A percentile compares a stretch with the other conserved stretches of the same genome.
Evolutionary conservation across 2,888 invertebrate genomes (phyloP).

Genomic region (Capitulum mitella): DNA sequence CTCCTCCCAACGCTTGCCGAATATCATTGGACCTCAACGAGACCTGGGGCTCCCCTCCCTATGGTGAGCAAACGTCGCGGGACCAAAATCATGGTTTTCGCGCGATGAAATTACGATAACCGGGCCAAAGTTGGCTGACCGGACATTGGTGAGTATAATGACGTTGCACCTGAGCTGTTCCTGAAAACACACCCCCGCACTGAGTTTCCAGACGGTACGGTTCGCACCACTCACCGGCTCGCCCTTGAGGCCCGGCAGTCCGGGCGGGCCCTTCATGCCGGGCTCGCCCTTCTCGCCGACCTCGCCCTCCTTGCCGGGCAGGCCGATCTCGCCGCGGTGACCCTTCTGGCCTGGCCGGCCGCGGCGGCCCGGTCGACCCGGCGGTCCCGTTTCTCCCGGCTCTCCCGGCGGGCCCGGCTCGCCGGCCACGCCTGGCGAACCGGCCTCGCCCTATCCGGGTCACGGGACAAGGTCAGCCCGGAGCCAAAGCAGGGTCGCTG

Average conservation of each 20-base stretch:
- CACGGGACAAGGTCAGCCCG: constrained; percentile 3
- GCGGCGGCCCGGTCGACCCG: constrained; percentile 61
- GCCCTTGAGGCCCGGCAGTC: constrained; percentile 41
- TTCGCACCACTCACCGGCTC: constrained; percentile 36
- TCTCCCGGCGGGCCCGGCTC: constrained; percentile 50
- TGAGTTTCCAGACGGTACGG: no score
- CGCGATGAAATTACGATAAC: no score
- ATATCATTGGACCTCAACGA: no score
- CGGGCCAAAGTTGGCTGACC: no score
- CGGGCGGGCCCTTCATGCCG: constrained; percentile 54
- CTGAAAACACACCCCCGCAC: no score
- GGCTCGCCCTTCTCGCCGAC: constrained; percentile 59
- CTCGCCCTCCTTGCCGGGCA: constrained; percentile 63
- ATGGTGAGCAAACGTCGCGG: no score
- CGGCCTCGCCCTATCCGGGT: constrained; percentile 58
- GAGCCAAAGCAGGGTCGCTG: background rate
- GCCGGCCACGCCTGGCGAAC: constrained; percentile 59
- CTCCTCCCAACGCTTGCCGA: no score
- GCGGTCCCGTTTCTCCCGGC: constrained; percentile 41
- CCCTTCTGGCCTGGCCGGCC: constrained; percentile 66
- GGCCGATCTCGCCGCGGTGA: constrained; percentile 65
- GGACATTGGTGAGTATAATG: no score
- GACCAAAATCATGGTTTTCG: no score
- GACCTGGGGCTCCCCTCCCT: no score
- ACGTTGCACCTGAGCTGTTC: no score